Conservation (phyloP, 2,888 invertebrate genomes). For the Dioctria rufipes region DNA sequence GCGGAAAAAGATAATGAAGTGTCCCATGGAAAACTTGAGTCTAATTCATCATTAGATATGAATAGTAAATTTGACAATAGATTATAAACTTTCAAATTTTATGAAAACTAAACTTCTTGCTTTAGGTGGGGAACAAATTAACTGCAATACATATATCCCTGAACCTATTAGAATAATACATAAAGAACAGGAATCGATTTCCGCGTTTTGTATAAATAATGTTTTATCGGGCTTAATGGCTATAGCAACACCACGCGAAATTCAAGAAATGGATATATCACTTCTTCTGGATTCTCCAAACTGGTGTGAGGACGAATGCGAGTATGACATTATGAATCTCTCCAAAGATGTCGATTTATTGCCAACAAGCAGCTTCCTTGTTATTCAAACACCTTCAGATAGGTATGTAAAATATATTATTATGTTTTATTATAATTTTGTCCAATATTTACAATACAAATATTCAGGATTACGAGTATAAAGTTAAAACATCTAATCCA, state of each 20-base stretch:
- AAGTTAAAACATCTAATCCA: not conserved
- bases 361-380: constrained; percentile 88
- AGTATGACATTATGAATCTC: constrained; percentile 92
- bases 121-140: constrained; percentile 60
- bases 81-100: constrained; percentile 46
- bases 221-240: constrained; percentile 89
- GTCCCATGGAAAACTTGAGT: constrained; percentile 62
- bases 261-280: constrained; percentile 98
- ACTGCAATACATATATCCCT: constrained; percentile 67
- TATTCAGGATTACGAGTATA: not conserved
- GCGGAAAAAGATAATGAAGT: constrained; percentile 64
- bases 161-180: constrained; percentile 97
- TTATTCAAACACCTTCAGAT: constrained; percentile 83
- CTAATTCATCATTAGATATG: constrained; percentile 63
- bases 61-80: constrained; percentile 64
- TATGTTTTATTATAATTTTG: no score
- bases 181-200: constrained; percentile 98
- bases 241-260: constrained; percentile 94
- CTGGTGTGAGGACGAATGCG: constrained; percentile 98
- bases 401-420: constrained; percentile 66
- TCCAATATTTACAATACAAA: no score
- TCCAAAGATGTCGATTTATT: constrained; percentile 83
- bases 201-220: constrained; percentile 96
- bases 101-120: not conserved
- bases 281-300: constrained; percentile 89